Base-by-base conservation (phyloP, 2,797 vertebrate species). In the Gymnoscopelus microlampas region DNA sequence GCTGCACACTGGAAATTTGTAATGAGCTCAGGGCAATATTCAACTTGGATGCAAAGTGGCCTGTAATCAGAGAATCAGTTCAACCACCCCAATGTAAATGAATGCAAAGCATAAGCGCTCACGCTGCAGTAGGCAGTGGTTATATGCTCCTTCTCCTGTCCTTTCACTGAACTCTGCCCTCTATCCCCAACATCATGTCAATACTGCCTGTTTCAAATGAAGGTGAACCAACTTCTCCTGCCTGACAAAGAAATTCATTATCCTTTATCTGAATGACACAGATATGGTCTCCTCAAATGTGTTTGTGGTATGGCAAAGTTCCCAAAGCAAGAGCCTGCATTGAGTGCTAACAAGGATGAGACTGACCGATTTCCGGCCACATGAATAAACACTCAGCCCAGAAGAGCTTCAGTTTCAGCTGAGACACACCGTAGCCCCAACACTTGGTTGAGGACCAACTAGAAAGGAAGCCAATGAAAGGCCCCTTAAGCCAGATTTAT, bases 171-270 rank as follows among this genome's bases (percentile, higher is more conserved):
- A 93, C 93, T 88, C 87, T 86, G 85, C 82, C 82, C 85, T 85
- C 81, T 60, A 76, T 80, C 83, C 78, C 68, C 76, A 59, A 65
- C 66, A 14, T 69, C 76, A 55, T 76, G 77, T 81, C 67, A 75
- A 35, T 73, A 70, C 78, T 88, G 82, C 68, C 83, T 83, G 80
- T 79, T 87, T 68, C 77, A 87, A 90, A 89, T 89, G 71, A 82
- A 85, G 79, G 80, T 74, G 87, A 91, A 90, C 86, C 87, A 87
- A 79, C 80, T 74, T 83, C 77, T 86, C 75, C 77, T 79, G 83
- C 84, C 79, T 87, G 88, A 92, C 89, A 90, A 89, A 88, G 88
- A 86, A 88, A 87, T 91, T 90, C 83, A 88, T 90, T 87, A 90
- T 91, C 81, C 88, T 81, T 81, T 70, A 73, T 76, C 76, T 68